Percentiles rank a stretch among this genome's conserved stretches.
phyloP scores from a whole-genome alignment of 2,888 invertebrate species.

The Drosophila neotestacea region DNA sequence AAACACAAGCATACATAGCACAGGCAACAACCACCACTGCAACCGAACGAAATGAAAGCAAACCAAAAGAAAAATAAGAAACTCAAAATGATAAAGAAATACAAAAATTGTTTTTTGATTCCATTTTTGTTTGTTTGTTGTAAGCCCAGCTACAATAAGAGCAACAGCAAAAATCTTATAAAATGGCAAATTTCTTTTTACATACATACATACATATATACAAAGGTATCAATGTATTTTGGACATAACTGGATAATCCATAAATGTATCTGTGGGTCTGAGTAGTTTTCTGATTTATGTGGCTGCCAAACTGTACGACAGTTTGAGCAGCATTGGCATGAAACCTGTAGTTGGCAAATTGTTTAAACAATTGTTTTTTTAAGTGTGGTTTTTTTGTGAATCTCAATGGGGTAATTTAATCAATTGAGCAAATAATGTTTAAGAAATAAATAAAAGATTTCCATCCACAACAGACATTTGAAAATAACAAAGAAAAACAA shows the following conservation, averaged over 20 bases:
- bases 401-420: constrained; percentile 22
- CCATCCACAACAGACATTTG: constrained; percentile 36
- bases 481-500: constrained; percentile 4
- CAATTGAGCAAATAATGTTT: constrained; percentile 15
- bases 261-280: constrained; percentile 7
- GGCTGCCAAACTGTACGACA: constrained; percentile 6
- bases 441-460: constrained; percentile 29
- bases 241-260: constrained; percentile 2
- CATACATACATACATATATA: not conserved
- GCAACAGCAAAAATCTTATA: constrained; percentile 5
- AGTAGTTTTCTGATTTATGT: constrained; percentile 13
- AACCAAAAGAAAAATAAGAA: constrained; percentile 19
- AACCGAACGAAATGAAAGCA: constrained; percentile 63
- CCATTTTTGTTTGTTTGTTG: constrained; percentile 8
- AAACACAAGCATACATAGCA: constrained; percentile 50
- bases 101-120: constrained; percentile 3
- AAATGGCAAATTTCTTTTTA: constrained; percentile 7
- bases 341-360: constrained; percentile 12
- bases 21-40: constrained; percentile 76
- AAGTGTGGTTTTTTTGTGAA: constrained; percentile 6
- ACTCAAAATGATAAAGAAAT: constrained; percentile 5
- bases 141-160: constrained; percentile 1
- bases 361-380: constrained; percentile 18
- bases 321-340: constrained; percentile 12
- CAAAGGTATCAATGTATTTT: constrained; percentile 8